Base-by-base conservation (phyloP, 30 jellyfish, hydroid and myxozoan species). In the Sanderia malayensis region DNA sequence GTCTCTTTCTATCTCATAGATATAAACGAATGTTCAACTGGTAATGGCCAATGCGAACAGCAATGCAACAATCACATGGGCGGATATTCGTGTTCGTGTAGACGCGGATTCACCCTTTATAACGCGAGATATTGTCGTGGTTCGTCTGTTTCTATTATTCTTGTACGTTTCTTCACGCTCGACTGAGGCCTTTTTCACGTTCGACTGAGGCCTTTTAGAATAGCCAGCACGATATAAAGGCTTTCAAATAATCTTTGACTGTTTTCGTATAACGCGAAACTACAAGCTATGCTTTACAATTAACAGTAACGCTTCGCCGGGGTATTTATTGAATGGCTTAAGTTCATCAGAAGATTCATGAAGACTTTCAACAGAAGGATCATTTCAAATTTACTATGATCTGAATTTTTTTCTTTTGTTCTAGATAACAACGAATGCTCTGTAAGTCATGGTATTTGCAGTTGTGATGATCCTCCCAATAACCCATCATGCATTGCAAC, bases 21-120 rank as follows among this genome's bases (percentile, higher is more conserved):
- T 37, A 34, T 61, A 25, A 58, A 83, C 25, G 95, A 83, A 28
- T 83, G 95, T 53, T 37, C 73, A 0, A 52, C 59, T 17, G 32
- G 67, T 17, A 83, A 83, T 30, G 88, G 88, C 24, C 88, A 88
- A 23, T 83, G 95, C 37, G 68, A 83, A 22, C 88, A 83, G 44
- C 64, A 28, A 32, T 83, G 95, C 58, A n/a, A 41, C 23, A 83
- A 83, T 58, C 23, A 20, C 20, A 61, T 44, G 0, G 95, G 95
- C 13, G 76, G 84, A 2, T 62, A 71, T 66, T 45, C 70, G 19
- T 83, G 95, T 44, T 65, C 71, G 4, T 83, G 95, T 57, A 44
- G 77, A 6, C 25, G 79, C 47, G 95, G 95, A 13, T 83, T 33
- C 78, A 65, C 79, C 19, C 18, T 74, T 34, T 67, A 24, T 26